Evolutionary conservation across 2,113 vertebrate genomes (phyloP).

Genomic region (zebrafish (Danio rerio)): GRCz12tu NC_133197.1:25693501-25694000

Average conservation of each 20-base stretch:
- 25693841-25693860: slow-evolving; percentile 61
- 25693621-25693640: slow-evolving; percentile 61
- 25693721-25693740: slow-evolving; percentile 71
- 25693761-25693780: slow-evolving; percentile 66
- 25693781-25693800: slow-evolving; percentile 34
- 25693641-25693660: slow-evolving; percentile 12
- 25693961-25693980: slow-evolving; percentile 75
- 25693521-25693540: slow-evolving; percentile 73
- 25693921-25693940: slow-evolving; percentile 69
- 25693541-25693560: slow-evolving; percentile 74
- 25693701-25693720: slow-evolving; percentile 77
- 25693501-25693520: slow-evolving; percentile 78
- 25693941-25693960: slow-evolving; percentile 76
- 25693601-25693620: neutral
- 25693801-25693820: slow-evolving; percentile 70
- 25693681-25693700: slow-evolving; percentile 65
- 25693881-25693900: neutral
- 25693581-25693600: neutral
- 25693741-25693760: slow-evolving; percentile 75
- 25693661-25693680: neutral
- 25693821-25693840: slow-evolving; percentile 74
- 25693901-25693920: neutral
- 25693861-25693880: slow-evolving; percentile 59
- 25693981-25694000: slow-evolving; percentile 79
- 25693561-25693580: slow-evolving; percentile 77